Conservation (phyloP, 2,888 invertebrate species). For the Lycophotia porphyrea region DNA sequence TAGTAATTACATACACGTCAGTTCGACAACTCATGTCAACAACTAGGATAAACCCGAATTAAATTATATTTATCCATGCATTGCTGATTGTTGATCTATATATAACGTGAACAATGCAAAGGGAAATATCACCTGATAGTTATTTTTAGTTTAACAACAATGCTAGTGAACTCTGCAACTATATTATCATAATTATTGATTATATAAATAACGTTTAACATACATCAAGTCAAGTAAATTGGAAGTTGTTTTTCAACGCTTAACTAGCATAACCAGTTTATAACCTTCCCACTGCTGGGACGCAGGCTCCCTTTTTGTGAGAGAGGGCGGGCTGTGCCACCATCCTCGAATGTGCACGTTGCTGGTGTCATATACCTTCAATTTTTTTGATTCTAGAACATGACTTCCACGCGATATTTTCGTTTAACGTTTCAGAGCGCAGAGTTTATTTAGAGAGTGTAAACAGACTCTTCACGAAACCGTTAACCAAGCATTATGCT, state of each 20-base stretch:
- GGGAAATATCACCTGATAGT: not conserved
- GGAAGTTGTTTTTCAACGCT: not conserved
- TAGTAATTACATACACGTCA: not conserved
- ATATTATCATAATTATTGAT: slow-evolving; percentile 36
- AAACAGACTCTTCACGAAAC: too few species aligned
- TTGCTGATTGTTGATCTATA: not conserved
- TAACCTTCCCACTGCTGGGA: not conserved
- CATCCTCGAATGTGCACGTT: not conserved
- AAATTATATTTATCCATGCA: not conserved
- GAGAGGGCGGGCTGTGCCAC: not conserved
- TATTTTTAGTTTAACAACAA: slow-evolving; percentile 47
- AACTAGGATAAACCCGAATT: not conserved
- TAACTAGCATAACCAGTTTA: not conserved
- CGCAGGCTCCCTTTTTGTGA: not conserved
- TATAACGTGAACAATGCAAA: slow-evolving; percentile 20
- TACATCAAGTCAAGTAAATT: not conserved
- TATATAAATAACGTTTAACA: slow-evolving; percentile 9
- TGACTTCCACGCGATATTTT: not conserved
- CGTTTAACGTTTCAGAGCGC: not conserved
- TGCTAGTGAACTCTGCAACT: slow-evolving; percentile 33
- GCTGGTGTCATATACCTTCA: not conserved
- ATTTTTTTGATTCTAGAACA: not conserved
- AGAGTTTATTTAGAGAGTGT: not conserved
- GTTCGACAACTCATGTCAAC: not conserved
- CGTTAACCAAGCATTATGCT: too few species aligned